These are phyloP conservation scores for Rhorus exstirpatorius DNA, from an alignment of 2,888 invertebrate species.

Conservation along the genomic window DNA sequence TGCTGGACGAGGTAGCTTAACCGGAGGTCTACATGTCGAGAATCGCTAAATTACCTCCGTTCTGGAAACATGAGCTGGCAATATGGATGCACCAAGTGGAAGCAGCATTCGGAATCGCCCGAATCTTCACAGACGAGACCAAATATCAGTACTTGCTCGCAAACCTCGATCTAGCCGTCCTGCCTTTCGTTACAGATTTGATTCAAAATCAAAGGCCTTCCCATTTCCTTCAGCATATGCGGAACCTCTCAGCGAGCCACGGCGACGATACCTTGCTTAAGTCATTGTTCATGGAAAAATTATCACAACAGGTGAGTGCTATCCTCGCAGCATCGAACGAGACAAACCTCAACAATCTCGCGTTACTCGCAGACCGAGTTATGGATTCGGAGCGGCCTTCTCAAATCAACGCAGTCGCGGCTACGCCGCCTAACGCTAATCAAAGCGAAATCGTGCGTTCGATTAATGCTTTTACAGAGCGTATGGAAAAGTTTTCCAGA, in stretches of 20 bases:
- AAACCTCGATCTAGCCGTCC: conserved; percentile 7
- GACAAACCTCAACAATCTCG: too few species aligned
- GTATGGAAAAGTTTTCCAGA: too few species aligned
- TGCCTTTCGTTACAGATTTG: conserved; percentile 20
- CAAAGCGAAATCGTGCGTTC: too few species aligned
- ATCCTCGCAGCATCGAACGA: too few species aligned
- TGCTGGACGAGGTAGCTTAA: too few species aligned
- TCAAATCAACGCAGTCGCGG: too few species aligned
- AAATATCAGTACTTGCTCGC: conserved; percentile 16
- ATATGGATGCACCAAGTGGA: conserved; percentile 31
- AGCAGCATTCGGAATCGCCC: not conserved
- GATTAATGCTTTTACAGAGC: too few species aligned
- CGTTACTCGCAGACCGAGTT: too few species aligned
- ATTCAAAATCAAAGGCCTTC: conserved; percentile 35
- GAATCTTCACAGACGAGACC: not conserved
- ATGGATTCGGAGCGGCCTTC: too few species aligned
- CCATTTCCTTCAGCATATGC: conserved; percentile 31
- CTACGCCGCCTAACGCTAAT: too few species aligned
- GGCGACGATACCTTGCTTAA: not conserved
- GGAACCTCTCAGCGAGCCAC: conserved; percentile 6
- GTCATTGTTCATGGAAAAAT: too few species aligned
- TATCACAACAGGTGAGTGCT: too few species aligned
- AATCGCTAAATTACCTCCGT: conserved; percentile 7
- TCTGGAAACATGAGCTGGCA: conserved; percentile 16
- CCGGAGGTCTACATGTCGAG: not conserved